Evolutionary conservation across 1,140 invertebrate genomes (phyloP).

Genomic region (Pseudachorutes palmiensis): DNA sequence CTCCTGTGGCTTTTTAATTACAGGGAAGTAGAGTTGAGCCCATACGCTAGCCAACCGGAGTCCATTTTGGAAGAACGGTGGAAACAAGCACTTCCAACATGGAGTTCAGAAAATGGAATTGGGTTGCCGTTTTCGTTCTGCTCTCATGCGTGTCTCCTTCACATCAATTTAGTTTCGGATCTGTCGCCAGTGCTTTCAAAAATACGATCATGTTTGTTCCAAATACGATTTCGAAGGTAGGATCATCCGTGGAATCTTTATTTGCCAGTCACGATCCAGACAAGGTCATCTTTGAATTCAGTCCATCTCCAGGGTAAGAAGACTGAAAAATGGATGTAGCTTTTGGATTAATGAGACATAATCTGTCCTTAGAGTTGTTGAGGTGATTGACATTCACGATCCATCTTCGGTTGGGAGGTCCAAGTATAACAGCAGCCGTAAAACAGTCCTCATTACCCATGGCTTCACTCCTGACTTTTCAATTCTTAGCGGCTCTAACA

Average conservation of each 20-base stretch:
- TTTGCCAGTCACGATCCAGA: neutral
- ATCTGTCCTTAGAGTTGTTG: neutral
- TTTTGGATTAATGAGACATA: neutral
- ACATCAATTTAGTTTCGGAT: neutral
- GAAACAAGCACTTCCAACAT: too few relatives aligned
- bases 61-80: too few relatives aligned
- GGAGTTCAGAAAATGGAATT: too few relatives aligned
- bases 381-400: conserved; percentile 2
- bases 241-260: neutral
- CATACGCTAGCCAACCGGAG: too few relatives aligned
- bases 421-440: neutral
- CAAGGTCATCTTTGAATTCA: neutral
- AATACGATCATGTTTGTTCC: neutral
- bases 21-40: too few relatives aligned
- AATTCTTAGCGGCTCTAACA: neutral
- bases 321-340: too few relatives aligned
- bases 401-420: neutral
- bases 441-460: neutral
- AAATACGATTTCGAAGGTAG: neutral
- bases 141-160: too few relatives aligned
- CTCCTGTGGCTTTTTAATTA: too few relatives aligned
- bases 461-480: neutral
- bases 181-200: neutral
- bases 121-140: too few relatives aligned
- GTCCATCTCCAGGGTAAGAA: neutral